Base-by-base conservation (phyloP, 2,888 invertebrate genomes). In the Phortica okadai region DNA sequence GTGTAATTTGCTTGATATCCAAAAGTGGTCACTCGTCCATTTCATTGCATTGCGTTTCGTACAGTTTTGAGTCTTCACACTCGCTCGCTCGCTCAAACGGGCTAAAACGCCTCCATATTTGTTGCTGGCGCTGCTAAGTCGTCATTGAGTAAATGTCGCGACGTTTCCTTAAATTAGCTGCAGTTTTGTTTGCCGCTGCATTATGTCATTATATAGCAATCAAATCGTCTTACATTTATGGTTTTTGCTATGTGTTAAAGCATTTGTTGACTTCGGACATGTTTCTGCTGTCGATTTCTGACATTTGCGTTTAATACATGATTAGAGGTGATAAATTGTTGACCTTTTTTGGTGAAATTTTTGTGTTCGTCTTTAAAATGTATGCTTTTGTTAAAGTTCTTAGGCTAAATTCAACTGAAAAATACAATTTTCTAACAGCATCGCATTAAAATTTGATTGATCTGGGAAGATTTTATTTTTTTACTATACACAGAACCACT, bases 91-190 rank as follows among this genome's bases (percentile, higher is more conserved):
- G 45, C 45, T 62, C 62, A 62, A 50, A 62, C 16, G 62, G 72
- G 80, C 81, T 25, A 72, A 82, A 84, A 88, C 85, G 87, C 85
- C 88, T 85, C 85, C 88, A 85, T 85, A 86, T 84, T 84, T 84
- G 85, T 76, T 64, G 50, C 50, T 64, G 79, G 81, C 74, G 78
- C 78, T 78, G 78, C 76, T 76, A 78, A 78, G 82, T 76, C 75
- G 78, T 74, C 25, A 78, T 80, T 79, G 85, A 83, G 83, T 81
- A 78, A 81, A 56, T 14, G 56, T 56, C 16, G 14, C 56, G 33
- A 78, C 83, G 81, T 88, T 85, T 88, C 85, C 88, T 88, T 88
- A 85, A 88, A 85, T 85, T 88, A 85, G 88, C 87, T 80, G 80
- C 82, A 81, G 88, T 85, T 86, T 56, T 44, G 16, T 25, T 10